These are phyloP conservation scores for Laothoe populi DNA, from an alignment of 2,888 invertebrate genomes.

Conservation along the genomic window DNA sequence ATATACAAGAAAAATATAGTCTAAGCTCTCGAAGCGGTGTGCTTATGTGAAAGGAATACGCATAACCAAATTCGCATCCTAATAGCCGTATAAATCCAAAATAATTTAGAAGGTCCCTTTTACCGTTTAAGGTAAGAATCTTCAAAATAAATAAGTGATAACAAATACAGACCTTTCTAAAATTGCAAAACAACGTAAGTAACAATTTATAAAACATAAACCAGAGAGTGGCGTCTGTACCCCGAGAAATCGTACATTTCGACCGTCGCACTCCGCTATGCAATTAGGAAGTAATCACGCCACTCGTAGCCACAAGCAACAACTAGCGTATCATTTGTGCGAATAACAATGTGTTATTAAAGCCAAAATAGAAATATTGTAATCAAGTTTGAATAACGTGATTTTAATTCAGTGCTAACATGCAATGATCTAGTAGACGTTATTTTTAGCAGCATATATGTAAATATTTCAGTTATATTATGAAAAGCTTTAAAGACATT, in stretches of 20 bases:
- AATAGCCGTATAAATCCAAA: too few species aligned
- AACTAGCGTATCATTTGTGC: slow-evolving; percentile 13
- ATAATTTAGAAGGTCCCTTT: too few species aligned
- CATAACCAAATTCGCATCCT: too few species aligned
- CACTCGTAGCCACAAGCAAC: slow-evolving; percentile 20
- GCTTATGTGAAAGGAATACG: too few species aligned
- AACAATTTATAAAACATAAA: not conserved
- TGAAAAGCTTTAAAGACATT: too few species aligned
- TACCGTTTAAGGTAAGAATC: too few species aligned
- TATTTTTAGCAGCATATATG: not conserved
- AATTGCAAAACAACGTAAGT: slow-evolving; percentile 2
- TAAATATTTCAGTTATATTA: not conserved
- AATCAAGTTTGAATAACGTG: not conserved
- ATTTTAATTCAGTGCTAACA: not conserved
- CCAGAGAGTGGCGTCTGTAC: not conserved
- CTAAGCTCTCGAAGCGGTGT: too few species aligned
- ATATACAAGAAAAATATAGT: too few species aligned
- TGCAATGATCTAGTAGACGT: not conserved
- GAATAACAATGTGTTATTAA: slow-evolving; percentile 8
- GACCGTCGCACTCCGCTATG: not conserved
- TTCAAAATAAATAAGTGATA: too few species aligned
- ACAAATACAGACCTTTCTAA: too few species aligned
- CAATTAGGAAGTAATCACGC: slow-evolving; percentile 23
- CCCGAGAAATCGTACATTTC: not conserved
- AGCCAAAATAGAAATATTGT: slow-evolving; percentile 9